Evolutionary conservation across 2,888 invertebrate genomes (phyloP).

Genomic region (Limnephilus marmoratus): DNA sequence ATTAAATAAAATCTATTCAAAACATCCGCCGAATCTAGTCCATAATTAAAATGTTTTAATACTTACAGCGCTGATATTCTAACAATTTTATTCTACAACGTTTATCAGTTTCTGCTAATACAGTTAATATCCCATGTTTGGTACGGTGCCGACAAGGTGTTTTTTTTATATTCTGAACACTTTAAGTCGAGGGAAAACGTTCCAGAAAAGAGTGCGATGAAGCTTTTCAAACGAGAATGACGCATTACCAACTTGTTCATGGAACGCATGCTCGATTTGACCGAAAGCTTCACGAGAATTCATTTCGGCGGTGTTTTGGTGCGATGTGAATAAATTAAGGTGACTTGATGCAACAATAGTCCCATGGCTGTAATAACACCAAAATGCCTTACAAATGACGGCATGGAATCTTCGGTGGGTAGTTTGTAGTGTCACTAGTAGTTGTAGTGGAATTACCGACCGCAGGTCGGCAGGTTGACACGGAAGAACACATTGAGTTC

Average conservation of each 20-base stretch:
- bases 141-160: background rate
- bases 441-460: conserved; percentile 72
- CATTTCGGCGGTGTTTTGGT: conserved; percentile 22
- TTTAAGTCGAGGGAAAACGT: background rate
- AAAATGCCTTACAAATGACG: background rate
- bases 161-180: background rate
- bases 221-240: background rate
- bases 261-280: conserved; percentile 22
- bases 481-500: conserved; percentile 96
- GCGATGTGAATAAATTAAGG: conserved; percentile 34
- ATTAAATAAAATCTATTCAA: background rate
- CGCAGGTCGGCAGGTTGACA: conserved; percentile 92
- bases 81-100: background rate
- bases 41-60: background rate
- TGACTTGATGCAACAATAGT: conserved; percentile 37
- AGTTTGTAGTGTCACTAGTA: background rate
- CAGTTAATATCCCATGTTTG: background rate
- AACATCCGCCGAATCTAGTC: background rate
- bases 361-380: conserved; percentile 26
- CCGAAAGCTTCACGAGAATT: background rate
- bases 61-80: background rate
- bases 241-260: background rate
- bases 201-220: background rate
- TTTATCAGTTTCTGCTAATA: background rate
- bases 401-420: background rate